Conservation (phyloP, 2,888 invertebrate genomes). For the Cynaeus angustus region DNA sequence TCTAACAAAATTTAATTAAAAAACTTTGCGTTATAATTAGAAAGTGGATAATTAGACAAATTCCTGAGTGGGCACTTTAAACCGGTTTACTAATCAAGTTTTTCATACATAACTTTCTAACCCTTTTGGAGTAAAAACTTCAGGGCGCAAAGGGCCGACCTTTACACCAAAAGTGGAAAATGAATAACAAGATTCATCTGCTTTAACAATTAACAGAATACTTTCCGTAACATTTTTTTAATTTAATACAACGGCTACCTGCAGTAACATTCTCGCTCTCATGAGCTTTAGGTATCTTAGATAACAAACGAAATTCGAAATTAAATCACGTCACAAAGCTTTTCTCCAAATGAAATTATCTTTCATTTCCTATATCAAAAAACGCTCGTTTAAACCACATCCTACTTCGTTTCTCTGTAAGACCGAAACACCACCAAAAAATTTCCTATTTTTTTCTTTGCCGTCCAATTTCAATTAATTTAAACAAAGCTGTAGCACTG, state of each 20-base stretch:
- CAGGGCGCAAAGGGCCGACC: not conserved
- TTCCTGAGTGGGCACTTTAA: not conserved
- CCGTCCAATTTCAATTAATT: constrained; percentile 5
- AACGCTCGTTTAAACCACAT: not conserved
- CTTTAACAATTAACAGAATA: no score
- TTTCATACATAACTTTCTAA: constrained; percentile 1
- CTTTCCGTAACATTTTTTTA: no score
- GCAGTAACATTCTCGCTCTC: no score
- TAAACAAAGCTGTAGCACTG: constrained; percentile 10
- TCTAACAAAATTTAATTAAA: constrained; percentile 39
- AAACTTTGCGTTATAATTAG: constrained; percentile 25
- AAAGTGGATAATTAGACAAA: constrained; percentile 1
- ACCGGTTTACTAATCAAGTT: not conserved
- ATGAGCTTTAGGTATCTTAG: no score
- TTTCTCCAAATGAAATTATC: no score
- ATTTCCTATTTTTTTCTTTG: not conserved
- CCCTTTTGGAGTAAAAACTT: not conserved
- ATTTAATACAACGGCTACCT: no score
- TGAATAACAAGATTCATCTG: no score
- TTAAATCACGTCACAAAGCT: no score
- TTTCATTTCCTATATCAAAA: no score
- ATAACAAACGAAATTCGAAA: no score
- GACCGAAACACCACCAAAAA: not conserved
- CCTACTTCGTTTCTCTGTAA: no score
- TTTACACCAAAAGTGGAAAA: no score